A percentile compares a stretch with the other conserved stretches of the same genome.
Evolutionary conservation across 53 echinoderm and acorn worm species (phyloP).

Genomic region (Henricia sp.): DNA sequence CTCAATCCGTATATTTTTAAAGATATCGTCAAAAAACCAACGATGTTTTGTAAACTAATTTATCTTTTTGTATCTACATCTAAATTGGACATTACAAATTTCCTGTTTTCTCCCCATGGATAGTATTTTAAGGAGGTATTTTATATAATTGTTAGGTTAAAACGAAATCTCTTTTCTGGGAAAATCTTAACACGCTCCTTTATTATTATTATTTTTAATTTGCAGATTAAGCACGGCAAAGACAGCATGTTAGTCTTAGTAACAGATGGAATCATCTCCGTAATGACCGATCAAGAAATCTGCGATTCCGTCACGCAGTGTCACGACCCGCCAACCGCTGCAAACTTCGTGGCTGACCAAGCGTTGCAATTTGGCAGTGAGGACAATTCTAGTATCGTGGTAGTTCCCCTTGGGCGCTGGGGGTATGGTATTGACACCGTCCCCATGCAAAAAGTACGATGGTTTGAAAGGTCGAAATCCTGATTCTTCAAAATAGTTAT

Average conservation of each 20-base stretch:
- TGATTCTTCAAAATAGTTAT: not conserved
- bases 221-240: conserved; percentile 84
- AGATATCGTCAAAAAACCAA: no score
- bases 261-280: conserved; percentile 91
- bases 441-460: conserved; percentile 71
- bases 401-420: conserved; percentile 89
- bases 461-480: conserved; percentile 59
- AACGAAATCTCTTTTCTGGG: no score
- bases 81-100: no score
- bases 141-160: no score
- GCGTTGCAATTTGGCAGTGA: conserved; percentile 98
- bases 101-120: no score
- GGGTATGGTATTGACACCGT: conserved; percentile 72
- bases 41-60: no score
- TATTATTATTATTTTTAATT: no score
- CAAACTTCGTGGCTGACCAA: conserved; percentile 84
- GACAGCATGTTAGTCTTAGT: conserved; percentile 88
- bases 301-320: conserved; percentile 80
- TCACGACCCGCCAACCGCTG: conserved; percentile 78
- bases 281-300: conserved; percentile 94
- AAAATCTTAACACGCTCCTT: no score
- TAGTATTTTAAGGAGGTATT: no score
- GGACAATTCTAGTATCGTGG: conserved; percentile 88
- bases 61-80: no score
- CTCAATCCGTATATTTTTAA: no score